Evolutionary conservation across 2,797 vertebrate genomes (phyloP), one percentile per base, ranked within the genome.

Genomic region (Poecile montanus): DNA sequence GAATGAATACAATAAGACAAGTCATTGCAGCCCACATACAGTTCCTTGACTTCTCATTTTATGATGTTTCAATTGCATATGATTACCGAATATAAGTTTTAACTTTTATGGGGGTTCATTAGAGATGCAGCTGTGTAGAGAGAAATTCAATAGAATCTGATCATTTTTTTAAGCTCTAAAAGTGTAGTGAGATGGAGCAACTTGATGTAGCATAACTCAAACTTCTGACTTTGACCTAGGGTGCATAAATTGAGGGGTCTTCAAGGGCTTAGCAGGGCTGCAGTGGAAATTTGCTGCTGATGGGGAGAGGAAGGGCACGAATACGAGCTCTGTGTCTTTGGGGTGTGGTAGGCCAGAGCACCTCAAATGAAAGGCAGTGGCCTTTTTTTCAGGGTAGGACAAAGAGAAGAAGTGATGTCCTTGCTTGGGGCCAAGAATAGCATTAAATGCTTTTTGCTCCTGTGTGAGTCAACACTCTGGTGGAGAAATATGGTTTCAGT

Each of bases 1-100:
- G 96, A 97, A 93, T 97, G 81, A 97, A 95, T 95, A 97, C 85
- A 96, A 94, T 93, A 95, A 95, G 96, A 95, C 95, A 96, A 97
- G 89, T 96, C 93, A 96, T 93, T 95, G 94, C 94, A 97, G 85
- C 93, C 95, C 94, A 95, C 89, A 94, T 94, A 72, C 77, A 96
- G 62, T 96, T 96, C 84, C 83, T 93, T 96, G 95, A 89, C 89
- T 96, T 97, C 93, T 97, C 75, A 84, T 97, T 97, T 97, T 97
- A 84, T 92, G 86, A 75, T 96, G 63, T 85, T 97, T 97, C 85
- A 89, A 45, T 97, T 97, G 91, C 94, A 86, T 96, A 95, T 88
- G 94, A 96, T 96, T 94, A 93, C 85, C 0, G 56, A 95, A 81
- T 97, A 77, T 89, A 96, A 81, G 74, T 94, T 96, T 94, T 97